A percentile compares a stretch with the other conserved stretches of the same genome.
phyloP scores from a whole-genome alignment of 2,888 invertebrate genomes.

The Hyles lineata region DNA sequence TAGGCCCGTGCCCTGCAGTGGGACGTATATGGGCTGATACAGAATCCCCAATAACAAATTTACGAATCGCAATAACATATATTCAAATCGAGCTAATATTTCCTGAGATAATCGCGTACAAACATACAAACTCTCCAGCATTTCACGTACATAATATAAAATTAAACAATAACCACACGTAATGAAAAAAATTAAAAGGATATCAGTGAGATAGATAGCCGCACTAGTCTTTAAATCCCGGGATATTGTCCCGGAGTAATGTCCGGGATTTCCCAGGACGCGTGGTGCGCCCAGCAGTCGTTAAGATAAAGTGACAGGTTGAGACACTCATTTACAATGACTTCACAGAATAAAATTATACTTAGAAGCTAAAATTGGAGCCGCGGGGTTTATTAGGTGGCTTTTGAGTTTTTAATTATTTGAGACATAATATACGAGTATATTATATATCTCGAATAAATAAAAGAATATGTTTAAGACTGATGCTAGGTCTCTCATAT shows the following conservation, averaged over 20 bases:
- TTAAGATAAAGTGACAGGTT: constrained; percentile 51
- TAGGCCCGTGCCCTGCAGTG: too few relatives aligned
- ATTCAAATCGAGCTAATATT: too few relatives aligned
- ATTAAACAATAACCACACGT: not conserved
- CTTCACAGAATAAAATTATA: constrained; percentile 50
- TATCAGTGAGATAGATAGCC: not conserved
- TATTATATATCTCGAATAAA: too few relatives aligned
- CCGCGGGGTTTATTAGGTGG: not conserved
- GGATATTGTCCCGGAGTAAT: constrained; percentile 7
- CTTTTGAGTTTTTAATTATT: not conserved
- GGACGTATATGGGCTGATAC: too few relatives aligned
- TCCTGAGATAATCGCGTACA: too few relatives aligned
- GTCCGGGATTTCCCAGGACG: constrained; percentile 19
- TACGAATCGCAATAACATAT: too few relatives aligned
- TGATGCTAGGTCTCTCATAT: too few relatives aligned
- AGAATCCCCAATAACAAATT: too few relatives aligned
- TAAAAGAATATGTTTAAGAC: too few relatives aligned
- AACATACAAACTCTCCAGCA: too few relatives aligned
- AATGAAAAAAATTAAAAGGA: not conserved
- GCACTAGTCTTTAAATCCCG: constrained; percentile 7
- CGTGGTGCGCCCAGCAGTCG: constrained; percentile 33
- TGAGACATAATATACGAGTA: not conserved
- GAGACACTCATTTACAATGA: constrained; percentile 48
- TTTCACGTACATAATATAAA: too few relatives aligned
- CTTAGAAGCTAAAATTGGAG: constrained; percentile 30